Conservation (phyloP, 2,888 invertebrate genomes). For the Thymelicus sylvestris region DNA sequence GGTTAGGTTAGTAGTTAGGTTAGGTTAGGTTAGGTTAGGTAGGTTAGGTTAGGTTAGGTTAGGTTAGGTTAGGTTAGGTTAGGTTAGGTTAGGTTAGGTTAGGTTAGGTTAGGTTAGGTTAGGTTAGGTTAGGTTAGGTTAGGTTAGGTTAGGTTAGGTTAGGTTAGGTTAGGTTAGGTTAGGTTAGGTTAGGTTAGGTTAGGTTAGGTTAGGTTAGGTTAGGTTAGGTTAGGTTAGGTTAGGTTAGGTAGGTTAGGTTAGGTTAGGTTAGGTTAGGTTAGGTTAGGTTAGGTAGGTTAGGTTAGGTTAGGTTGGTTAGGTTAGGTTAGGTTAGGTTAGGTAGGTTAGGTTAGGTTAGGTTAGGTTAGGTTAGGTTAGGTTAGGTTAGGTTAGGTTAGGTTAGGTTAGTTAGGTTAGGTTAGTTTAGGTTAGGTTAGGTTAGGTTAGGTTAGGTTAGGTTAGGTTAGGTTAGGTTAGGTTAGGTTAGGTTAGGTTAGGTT, state of each 20-base stretch:
- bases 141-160: conserved; percentile 38
- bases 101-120: conserved; percentile 36
- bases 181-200: conserved; percentile 38
- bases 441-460: conserved; percentile 36
- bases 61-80: conserved; percentile 35
- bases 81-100: too few relatives aligned
- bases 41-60: too few relatives aligned
- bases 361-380: conserved; percentile 39
- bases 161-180: conserved; percentile 38
- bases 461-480: conserved; percentile 39
- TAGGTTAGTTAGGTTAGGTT: conserved; percentile 37
- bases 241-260: conserved; percentile 35
- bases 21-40: conserved; percentile 38
- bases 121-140: conserved; percentile 38
- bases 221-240: conserved; percentile 38
- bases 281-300: conserved; percentile 35
- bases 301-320: conserved; percentile 38
- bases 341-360: conserved; percentile 39
- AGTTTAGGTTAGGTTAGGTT: conserved; percentile 38
- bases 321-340: too few relatives aligned
- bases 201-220: conserved; percentile 38
- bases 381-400: conserved; percentile 39
- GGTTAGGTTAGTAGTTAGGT: too few relatives aligned
- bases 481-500: conserved; percentile 40
- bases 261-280: conserved; percentile 37